Evolutionary conservation across 2,888 invertebrate genomes (phyloP).

Genomic region (Melangyna quadrimaculata): DNA sequence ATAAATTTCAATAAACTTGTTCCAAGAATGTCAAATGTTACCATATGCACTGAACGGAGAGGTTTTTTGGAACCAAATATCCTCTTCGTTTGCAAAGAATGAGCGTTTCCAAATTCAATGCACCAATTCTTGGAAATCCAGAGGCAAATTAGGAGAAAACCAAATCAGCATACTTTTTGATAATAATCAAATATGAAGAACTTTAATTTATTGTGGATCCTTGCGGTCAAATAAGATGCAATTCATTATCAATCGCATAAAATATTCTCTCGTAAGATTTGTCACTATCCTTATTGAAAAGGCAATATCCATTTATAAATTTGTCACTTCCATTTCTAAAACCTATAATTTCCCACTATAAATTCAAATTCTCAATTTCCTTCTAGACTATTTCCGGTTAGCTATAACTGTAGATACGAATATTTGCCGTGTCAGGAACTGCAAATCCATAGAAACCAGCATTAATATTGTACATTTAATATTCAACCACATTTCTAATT

Average conservation of each 20-base stretch:
- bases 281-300: background rate
- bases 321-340: background rate
- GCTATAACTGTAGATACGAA: background rate
- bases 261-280: background rate
- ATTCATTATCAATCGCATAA: background rate
- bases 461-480: background rate
- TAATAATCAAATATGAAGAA: background rate
- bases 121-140: background rate
- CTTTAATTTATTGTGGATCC: background rate
- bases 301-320: background rate
- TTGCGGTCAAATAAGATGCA: background rate
- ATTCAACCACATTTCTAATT: background rate
- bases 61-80: no score
- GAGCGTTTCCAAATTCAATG: background rate
- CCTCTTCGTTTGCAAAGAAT: background rate
- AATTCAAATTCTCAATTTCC: background rate
- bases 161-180: background rate
- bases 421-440: background rate
- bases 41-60: no score
- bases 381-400: background rate
- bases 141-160: background rate
- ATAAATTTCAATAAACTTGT: no score
- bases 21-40: no score
- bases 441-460: conserved; percentile 11
- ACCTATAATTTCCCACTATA: background rate